Conservation (phyloP, 2,888 invertebrate species). For the Poecilus cupreus region DNA sequence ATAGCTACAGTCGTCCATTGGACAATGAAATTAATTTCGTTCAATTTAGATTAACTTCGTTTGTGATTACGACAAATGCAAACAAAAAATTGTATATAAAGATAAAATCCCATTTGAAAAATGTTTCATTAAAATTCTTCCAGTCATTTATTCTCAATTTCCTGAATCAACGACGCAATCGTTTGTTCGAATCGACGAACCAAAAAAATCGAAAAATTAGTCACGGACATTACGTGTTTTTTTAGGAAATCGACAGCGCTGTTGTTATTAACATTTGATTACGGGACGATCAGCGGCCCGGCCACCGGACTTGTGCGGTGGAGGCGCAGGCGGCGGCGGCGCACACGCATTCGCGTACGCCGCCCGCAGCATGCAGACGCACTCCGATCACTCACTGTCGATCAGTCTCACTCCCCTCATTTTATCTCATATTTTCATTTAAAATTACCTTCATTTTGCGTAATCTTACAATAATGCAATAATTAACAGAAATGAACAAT, state of each 20-base stretch:
- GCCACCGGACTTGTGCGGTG: slow-evolving; percentile 49
- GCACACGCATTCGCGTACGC: background rate
- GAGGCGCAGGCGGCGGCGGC: background rate
- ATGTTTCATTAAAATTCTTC: slow-evolving; percentile 73
- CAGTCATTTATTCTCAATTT: slow-evolving; percentile 71
- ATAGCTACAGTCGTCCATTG: slow-evolving; percentile 57
- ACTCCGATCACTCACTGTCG: slow-evolving; percentile 8
- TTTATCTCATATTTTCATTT: slow-evolving; percentile 9
- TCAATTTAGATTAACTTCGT: slow-evolving; percentile 73
- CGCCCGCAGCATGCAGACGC: slow-evolving; percentile 17
- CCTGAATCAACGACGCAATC: slow-evolving; percentile 62
- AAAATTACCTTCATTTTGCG: background rate
- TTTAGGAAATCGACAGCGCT: slow-evolving; percentile 60
- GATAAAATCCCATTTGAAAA: slow-evolving; percentile 68
- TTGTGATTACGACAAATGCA: slow-evolving; percentile 71
- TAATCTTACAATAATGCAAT: too few relatives aligned
- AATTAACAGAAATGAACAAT: too few relatives aligned
- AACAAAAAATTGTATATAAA: slow-evolving; percentile 67
- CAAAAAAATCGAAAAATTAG: slow-evolving; percentile 60
- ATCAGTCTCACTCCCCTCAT: slow-evolving; percentile 8
- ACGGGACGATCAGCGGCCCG: slow-evolving; percentile 49
- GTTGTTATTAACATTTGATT: slow-evolving; percentile 64
- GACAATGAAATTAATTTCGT: slow-evolving; percentile 73
- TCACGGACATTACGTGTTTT: slow-evolving; percentile 60
- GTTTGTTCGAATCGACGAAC: slow-evolving; percentile 60